Base-by-base conservation (phyloP, 2,113 vertebrate species). In the Panurus biarmicus region DNA sequence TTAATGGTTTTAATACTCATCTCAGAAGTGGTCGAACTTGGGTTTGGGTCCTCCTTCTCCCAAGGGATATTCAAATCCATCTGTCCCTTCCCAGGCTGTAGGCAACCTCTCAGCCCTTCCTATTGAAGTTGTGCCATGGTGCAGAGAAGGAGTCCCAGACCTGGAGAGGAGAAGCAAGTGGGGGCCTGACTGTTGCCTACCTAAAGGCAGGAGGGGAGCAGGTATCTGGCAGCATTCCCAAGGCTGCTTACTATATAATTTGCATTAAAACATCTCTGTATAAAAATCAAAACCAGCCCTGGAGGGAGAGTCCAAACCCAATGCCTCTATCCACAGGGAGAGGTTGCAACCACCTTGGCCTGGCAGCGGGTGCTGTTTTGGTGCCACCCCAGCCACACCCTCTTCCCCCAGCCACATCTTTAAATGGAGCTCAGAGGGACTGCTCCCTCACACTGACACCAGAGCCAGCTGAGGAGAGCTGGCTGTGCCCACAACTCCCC, bases 31-130 rank as follows among this genome's bases (percentile, higher is more conserved):
- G 95, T 94, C 35, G 6, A 62, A 60, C 79, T 77, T 23, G 56
- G 92, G 90, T 86, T 92, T 93, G 79, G 35, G 90, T 94, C 65
- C 94, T 94, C 47, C 82, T 96, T 62, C 91, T 96, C 94, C 72
- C 73, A 76, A 80, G 92, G 90, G 85, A 80, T 96, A 95, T 96
- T 94, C 94, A 96, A 96, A 96, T 96, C 35, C 69, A 66, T 83
- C 72, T 96, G 94, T 90, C 85, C 94, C 96, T 96, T 96, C 96
- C 96, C 96, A 96, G 94, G 92, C 96, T 92, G 94, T 93, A 95
- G 96, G 96, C 96, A 96, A 93, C 85, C 90, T 80, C 95, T 90
- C 92, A 92, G 72, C 82, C 58, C 75, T 54, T 53, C 54, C 71
- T 71, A 83, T 92, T 96, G 94, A 96, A 90, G 95, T 60, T 36